Conservation (phyloP, 2,113 vertebrate genomes). For the Circaetus cinerascens region DNA sequence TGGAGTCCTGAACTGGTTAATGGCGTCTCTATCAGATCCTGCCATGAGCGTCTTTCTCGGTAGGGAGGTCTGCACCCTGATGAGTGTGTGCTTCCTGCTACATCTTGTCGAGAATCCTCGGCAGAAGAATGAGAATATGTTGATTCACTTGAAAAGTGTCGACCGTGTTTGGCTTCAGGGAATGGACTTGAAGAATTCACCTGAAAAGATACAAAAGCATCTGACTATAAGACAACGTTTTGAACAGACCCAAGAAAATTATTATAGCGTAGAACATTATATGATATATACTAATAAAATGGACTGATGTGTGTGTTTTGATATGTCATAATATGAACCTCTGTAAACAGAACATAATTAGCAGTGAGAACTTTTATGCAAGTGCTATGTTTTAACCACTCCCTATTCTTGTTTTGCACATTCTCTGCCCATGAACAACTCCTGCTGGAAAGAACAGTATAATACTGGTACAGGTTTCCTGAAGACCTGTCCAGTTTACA, state of each 20-base stretch:
- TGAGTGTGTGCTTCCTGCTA: slow-evolving; percentile 71
- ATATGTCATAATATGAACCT: background rate
- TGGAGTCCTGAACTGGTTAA: slow-evolving; percentile 85
- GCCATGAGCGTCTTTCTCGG: slow-evolving; percentile 84
- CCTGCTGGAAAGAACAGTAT: background rate
- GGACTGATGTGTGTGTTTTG: background rate
- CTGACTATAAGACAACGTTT: background rate
- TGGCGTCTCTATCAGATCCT: slow-evolving; percentile 86
- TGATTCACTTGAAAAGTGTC: slow-evolving; percentile 87
- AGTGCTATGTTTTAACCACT: slow-evolving; percentile 13
- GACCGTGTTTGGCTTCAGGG: slow-evolving; percentile 81
- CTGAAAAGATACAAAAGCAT: slow-evolving; percentile 62
- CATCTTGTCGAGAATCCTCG: slow-evolving; percentile 75
- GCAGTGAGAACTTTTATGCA: background rate
- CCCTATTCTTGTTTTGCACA: slow-evolving; percentile 47
- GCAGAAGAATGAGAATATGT: slow-evolving; percentile 86
- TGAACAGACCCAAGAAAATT: background rate
- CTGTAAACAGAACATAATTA: background rate
- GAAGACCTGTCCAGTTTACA: background rate
- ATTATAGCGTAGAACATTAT: fast-evolving
- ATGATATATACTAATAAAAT: background rate
- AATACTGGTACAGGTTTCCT: background rate
- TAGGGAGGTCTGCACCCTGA: slow-evolving; percentile 80
- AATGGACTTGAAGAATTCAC: slow-evolving; percentile 87
- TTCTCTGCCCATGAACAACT: slow-evolving; percentile 22